Conservation (phyloP, 2,113 vertebrate genomes). For the Speoplatyrhinus poulsoni region DNA sequence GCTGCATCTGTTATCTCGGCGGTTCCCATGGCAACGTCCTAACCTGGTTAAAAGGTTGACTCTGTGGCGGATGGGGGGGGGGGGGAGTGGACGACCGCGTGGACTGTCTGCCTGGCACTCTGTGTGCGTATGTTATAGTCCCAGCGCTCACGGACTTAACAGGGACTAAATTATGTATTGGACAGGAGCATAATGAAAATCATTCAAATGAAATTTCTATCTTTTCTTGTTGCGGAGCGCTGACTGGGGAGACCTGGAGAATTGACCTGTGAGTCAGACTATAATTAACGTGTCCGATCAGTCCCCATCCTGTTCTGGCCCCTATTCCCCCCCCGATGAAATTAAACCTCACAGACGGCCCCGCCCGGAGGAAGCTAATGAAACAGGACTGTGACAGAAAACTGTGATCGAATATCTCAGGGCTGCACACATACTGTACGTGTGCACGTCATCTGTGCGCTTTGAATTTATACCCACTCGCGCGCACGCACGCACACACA, state of each 20-base stretch:
- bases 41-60: conserved; percentile 74
- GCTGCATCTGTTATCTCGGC: conserved; percentile 45
- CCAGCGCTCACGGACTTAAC: conserved; percentile 60
- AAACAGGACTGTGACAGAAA: conserved; percentile 52
- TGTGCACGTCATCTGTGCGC: not conserved
- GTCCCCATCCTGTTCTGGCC: conserved; percentile 52
- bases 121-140: conserved; percentile 11
- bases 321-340: conserved; percentile 67
- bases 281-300: conserved; percentile 70
- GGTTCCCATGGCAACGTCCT: conserved; percentile 72
- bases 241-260: conserved; percentile 59
- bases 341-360: conserved; percentile 61
- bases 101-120: conserved; percentile 12
- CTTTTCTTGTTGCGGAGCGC: conserved; percentile 62
- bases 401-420: conserved; percentile 32
- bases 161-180: conserved; percentile 74
- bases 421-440: conserved; percentile 11
- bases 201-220: conserved; percentile 70
- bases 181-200: conserved; percentile 72
- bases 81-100: conserved; percentile 19
- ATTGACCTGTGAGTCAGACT: conserved; percentile 73
- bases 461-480: not conserved
- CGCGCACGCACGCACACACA: not conserved
- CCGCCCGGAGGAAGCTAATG: conserved; percentile 47
- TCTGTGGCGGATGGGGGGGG: conserved; percentile 41